phyloP scores from a whole-genome alignment of 2,113 vertebrate genomes.

The Coregonus clupeaformis region DNA sequence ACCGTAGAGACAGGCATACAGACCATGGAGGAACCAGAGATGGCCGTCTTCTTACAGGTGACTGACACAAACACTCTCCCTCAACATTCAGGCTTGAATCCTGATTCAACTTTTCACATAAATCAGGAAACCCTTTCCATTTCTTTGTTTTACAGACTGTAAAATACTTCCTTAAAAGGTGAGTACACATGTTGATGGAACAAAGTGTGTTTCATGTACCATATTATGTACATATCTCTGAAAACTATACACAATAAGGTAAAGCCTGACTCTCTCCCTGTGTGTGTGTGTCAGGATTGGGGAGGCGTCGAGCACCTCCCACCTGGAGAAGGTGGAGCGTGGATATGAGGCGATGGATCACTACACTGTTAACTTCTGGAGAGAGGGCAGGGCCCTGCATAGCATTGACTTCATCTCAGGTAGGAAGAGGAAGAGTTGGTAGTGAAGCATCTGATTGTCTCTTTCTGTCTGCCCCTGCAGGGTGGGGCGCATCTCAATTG shows the following conservation, averaged over 20 bases:
- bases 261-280: not conserved
- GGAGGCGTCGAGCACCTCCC: slow-evolving; percentile 85
- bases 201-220: no score
- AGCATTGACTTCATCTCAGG: slow-evolving; percentile 88
- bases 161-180: slow-evolving; percentile 91
- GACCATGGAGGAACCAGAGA: slow-evolving; percentile 94
- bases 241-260: not conserved
- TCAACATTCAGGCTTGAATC: not conserved
- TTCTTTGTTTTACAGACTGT: slow-evolving; percentile 75
- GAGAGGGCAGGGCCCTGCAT: slow-evolving; percentile 83
- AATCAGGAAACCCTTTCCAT: not conserved
- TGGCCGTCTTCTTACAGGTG: slow-evolving; percentile 95
- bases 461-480: no score
- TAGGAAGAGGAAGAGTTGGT: slow-evolving; percentile 53
- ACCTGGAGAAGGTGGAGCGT: slow-evolving; percentile 89
- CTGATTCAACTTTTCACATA: not conserved
- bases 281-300: slow-evolving; percentile 76
- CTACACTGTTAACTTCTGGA: slow-evolving; percentile 82
- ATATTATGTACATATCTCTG: not conserved
- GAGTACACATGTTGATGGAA: slow-evolving; percentile 66
- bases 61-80: not conserved
- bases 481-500: no score
- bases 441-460: no score
- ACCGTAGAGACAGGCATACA: slow-evolving; percentile 90
- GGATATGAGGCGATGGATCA: slow-evolving; percentile 92